Evolutionary conservation across 1,140 invertebrate genomes (phyloP), one percentile per base, ranked within the genome.

Genomic region (Potamilus streckersoni): DNA sequence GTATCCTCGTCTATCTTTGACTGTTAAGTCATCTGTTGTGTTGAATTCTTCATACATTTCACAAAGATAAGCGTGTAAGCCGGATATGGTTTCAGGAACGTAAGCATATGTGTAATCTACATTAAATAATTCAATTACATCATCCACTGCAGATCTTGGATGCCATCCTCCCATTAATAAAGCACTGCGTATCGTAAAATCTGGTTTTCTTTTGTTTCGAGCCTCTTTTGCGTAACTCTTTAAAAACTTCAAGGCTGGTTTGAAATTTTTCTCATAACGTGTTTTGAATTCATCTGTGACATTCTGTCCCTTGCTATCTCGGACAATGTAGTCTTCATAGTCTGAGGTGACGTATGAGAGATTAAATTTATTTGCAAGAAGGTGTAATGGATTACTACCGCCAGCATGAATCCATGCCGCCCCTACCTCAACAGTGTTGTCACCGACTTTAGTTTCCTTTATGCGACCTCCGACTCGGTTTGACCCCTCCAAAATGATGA

Each of bases 401-500:
- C 38, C 71, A 3, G 69, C 74, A 27, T 76, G 71, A 31, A 76
- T 76, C 74, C 74, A 76, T 58, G 67, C 66, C 4, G 74, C 74
- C 20, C 74, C 74, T 16, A 71, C 20, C 49, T 76, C 74, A 8
- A 76, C 74, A 2, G 74, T 71, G 56, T 55, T 64, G n/a, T 61
- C 61, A 8, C 69, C 69, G 12, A 76, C 1, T 16, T 55, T 64
- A 1, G 61, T 17, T 11, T 64, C 19, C 23, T 67, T 71, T 6
- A 76, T 68, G 13, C 74, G 61, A 23, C 74, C 74, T 0, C 74
- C 69, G 14, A 70, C 55, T 16, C 69, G 2, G 20, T 57, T 23
- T 6, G 74, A 27, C 14, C 56, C 74, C 58, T 76, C 74, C 8
- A 76, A 23, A 16, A 76, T 76, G 57, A 63, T 49, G 74, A 76